phyloP scores from a whole-genome alignment of 1,140 invertebrate genomes.

The Aradophagus sp. region DNA sequence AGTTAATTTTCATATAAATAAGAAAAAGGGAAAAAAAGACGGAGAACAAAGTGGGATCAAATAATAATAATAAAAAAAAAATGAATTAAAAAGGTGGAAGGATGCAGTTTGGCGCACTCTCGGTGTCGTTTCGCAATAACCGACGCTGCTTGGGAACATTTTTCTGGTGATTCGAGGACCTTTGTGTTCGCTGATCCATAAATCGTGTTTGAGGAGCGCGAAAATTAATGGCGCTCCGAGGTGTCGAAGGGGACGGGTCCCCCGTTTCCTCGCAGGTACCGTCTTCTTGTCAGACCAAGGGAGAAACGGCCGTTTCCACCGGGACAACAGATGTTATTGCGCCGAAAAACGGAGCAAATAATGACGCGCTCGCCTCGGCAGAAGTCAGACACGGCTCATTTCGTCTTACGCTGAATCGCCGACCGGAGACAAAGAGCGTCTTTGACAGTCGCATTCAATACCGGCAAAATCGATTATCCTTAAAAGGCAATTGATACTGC shows the following conservation, averaged over 20 bases:
- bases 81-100: no score
- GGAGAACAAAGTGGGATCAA: no score
- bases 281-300: conserved; percentile 10
- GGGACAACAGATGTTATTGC: conserved; percentile 36
- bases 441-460: conserved; percentile 15
- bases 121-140: no score
- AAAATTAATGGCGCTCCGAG: conserved; percentile 38
- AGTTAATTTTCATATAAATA: no score
- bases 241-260: conserved; percentile 38
- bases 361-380: conserved; percentile 33
- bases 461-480: conserved; percentile 5
- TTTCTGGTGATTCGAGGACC: conserved; percentile 11
- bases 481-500: background rate
- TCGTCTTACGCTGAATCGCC: conserved; percentile 34
- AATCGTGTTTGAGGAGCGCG: conserved; percentile 31
- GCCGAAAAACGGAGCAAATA: conserved; percentile 32
- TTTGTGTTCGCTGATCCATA: conserved; percentile 35
- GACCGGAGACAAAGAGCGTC: conserved; percentile 32
- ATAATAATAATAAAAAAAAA: no score
- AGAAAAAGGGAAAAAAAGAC: no score
- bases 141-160: no score
- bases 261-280: conserved; percentile 26
- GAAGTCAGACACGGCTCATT: conserved; percentile 48
- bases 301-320: conserved; percentile 36
- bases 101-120: no score